Evolutionary conservation across 1,140 invertebrate genomes (phyloP), one percentile per base, ranked within the genome.

Genomic region (Delia radicum): DNA sequence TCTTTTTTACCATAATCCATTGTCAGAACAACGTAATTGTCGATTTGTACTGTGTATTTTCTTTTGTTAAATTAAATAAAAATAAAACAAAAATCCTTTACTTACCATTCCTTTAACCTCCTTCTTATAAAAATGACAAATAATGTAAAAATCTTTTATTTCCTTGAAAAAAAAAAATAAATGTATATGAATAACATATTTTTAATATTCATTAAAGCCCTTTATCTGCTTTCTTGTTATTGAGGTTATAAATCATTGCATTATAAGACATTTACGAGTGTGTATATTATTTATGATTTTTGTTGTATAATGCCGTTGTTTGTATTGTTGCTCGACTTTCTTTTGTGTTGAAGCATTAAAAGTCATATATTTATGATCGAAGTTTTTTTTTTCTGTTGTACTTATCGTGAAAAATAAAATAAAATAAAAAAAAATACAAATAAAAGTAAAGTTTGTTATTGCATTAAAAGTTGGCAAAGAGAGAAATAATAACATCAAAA

Each of bases 291-390:
- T 55, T 55, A 55, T 55, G 48, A 55, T 55, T 55, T 55, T n/a
- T 55, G 48, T 24, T 24, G 18, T 55, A 21, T 21, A 2, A 6
- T 55, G 48, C 21, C 5, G 15, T 21, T 21, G 48, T 21, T 55
- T 15, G 3, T 55, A 7, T 55, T 55, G 48, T 55, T 55, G 4
- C 21, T 55, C 21, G 18, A 2, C 48, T 55, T 55, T 55, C n/a
- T 55, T 55, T 21, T 55, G 5, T 21, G 24, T n/a, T 21, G n/a
- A 55, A 55, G n/a, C 48, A 55, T 55, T 55, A 55, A 55, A 55
- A 55, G 18, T 55, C 48, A 55, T 55, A 55, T 55, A 55, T 55
- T 55, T 55, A 55, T 55, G 48, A 55, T 55, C 48, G 48, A 55
- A 55, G 48, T 55, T 55, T 55, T 55, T 55, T 55, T 24, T 18